These are phyloP conservation scores for Mycalesis mineus DNA, from an alignment of 2,888 invertebrate species.

Conservation along the genomic window DNA sequence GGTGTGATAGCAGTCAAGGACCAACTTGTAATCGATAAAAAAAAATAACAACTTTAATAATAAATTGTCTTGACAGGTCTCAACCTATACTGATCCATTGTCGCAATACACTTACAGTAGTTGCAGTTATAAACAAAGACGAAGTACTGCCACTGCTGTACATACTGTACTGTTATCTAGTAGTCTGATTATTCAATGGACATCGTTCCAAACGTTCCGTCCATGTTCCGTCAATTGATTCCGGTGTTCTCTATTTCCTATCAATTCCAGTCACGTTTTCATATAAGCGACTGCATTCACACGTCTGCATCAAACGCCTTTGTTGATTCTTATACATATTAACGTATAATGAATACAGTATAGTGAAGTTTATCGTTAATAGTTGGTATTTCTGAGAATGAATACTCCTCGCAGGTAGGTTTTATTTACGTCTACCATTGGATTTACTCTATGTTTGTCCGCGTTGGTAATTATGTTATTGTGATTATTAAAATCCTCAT, in stretches of 20 bases:
- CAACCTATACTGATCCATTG: too few species aligned
- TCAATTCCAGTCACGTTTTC: slow-evolving; percentile 52
- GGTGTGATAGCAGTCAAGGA: too few species aligned
- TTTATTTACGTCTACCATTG: not conserved
- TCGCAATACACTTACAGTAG: too few species aligned
- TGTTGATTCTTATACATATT: slow-evolving; percentile 5
- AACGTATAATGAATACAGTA: not conserved
- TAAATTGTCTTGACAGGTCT: too few species aligned
- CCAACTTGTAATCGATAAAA: too few species aligned
- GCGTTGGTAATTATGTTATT: not conserved
- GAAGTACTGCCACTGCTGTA: not conserved
- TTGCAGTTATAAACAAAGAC: too few species aligned
- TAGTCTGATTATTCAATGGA: slow-evolving; percentile 4
- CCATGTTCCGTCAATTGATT: slow-evolving; percentile 21
- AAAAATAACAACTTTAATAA: too few species aligned
- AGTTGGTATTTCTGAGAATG: not conserved
- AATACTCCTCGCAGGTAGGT: not conserved
- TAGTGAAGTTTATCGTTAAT: not conserved
- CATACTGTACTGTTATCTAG: not conserved
- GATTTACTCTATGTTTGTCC: not conserved
- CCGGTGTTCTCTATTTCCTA: slow-evolving; percentile 42
- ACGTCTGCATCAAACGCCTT: slow-evolving; percentile 3
- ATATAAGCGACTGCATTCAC: slow-evolving; percentile 7
- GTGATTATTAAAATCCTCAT: too few species aligned
- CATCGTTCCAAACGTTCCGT: slow-evolving; percentile 10